These are phyloP conservation scores for Typhlichthys eigenmanni DNA, from an alignment of 2,797 vertebrate species.

Conservation along the genomic window DNA sequence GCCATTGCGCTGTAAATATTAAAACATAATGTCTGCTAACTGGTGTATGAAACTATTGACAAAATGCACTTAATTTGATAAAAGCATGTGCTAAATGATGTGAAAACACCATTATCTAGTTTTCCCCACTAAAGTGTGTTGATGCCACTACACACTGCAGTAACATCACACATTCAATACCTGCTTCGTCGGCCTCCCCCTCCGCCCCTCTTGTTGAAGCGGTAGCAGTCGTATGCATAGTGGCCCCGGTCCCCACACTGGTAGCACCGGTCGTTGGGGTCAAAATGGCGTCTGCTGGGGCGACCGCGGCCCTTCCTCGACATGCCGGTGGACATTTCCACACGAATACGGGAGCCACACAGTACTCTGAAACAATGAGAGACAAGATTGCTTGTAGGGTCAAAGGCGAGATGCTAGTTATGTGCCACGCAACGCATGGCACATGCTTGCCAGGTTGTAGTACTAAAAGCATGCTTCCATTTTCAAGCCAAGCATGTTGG, in stretches of 20 bases:
- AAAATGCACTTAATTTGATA: too few species aligned
- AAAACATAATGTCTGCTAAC: too few species aligned
- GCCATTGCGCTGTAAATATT: too few species aligned
- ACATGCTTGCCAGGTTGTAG: too few species aligned
- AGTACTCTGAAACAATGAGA: conserved; percentile 64
- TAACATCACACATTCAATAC: conserved; percentile 20
- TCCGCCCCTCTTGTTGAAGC: conserved; percentile 78
- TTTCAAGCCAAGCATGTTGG: too few species aligned
- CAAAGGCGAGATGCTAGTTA: not conserved
- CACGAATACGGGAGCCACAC: conserved; percentile 82
- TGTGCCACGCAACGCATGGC: too few species aligned
- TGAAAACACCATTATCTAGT: too few species aligned
- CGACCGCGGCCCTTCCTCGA: conserved; percentile 82
- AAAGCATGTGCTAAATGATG: too few species aligned
- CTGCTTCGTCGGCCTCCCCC: conserved; percentile 68
- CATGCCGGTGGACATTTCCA: conserved; percentile 82
- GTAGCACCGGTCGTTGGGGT: conserved; percentile 83
- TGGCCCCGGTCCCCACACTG: conserved; percentile 84
- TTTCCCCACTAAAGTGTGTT: too few species aligned
- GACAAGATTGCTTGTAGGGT: not conserved
- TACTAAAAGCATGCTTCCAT: too few species aligned
- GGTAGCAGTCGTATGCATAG: conserved; percentile 86
- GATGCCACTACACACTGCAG: too few species aligned
- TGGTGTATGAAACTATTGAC: too few species aligned
- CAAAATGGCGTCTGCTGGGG: conserved; percentile 81